Conservation (phyloP, 2,113 vertebrate genomes). For the Calidris pugnax region DNA sequence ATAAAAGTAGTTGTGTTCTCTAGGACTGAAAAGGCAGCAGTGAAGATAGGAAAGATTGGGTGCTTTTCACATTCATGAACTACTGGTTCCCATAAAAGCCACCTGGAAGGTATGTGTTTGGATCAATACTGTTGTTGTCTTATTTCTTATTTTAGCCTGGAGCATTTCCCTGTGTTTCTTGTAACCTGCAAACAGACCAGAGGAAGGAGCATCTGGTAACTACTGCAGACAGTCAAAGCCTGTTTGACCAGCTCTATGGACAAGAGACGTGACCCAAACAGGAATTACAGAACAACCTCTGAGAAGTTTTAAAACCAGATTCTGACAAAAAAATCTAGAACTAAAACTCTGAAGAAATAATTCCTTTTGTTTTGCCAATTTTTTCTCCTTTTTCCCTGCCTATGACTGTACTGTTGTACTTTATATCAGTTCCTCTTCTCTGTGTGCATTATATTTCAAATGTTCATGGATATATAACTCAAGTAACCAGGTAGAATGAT, state of each 20-base stretch:
- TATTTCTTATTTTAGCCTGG: not conserved
- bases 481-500: not conserved
- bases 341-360: not conserved
- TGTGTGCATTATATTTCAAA: not conserved
- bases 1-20: fast-evolving
- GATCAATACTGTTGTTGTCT: not conserved
- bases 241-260: not conserved
- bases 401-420: not conserved
- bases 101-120: not conserved
- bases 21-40: not conserved
- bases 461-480: not conserved
- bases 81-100: not conserved
- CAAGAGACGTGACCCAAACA: not conserved
- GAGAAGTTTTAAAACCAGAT: not conserved
- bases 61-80: not conserved
- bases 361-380: not conserved
- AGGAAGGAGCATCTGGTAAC: not conserved
- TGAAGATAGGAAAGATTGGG: not conserved
- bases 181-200: not conserved
- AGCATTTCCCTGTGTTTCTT: not conserved
- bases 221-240: not conserved
- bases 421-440: not conserved
- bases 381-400: not conserved
- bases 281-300: not conserved
- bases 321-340: not conserved